Conservation (phyloP, 1,140 invertebrate species). For the Danaus plexippus region DNA sequence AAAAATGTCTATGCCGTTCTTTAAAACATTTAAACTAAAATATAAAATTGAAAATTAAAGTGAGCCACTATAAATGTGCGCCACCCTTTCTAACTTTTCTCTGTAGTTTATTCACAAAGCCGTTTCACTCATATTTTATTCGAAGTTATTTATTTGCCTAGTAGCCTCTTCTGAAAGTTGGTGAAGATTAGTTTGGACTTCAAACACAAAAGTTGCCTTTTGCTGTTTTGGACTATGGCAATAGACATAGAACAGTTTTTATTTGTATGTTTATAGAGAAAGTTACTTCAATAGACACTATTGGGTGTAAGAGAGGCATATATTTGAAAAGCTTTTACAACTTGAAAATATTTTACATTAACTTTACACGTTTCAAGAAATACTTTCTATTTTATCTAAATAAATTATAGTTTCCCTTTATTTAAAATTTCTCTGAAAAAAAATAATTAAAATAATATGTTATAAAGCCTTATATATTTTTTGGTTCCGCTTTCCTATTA, state of each 20-base stretch:
- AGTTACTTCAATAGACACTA: constrained; percentile 20
- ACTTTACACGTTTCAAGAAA: too few relatives aligned
- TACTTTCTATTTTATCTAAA: too few relatives aligned
- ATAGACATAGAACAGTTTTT: constrained; percentile 31
- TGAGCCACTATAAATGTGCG: too few relatives aligned
- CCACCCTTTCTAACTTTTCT: constrained; percentile 1
- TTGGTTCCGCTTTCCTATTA: too few relatives aligned
- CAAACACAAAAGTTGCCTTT: constrained; percentile 24
- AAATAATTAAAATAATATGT: too few relatives aligned
- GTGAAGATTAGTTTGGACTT: constrained; percentile 28
- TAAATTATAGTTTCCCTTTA: too few relatives aligned
- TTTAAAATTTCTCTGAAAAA: too few relatives aligned
- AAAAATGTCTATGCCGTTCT: too few relatives aligned
- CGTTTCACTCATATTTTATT: constrained; percentile 12
- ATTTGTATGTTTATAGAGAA: constrained; percentile 41
- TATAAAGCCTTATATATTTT: too few relatives aligned
- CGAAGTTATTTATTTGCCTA: constrained; percentile 20
- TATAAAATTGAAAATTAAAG: too few relatives aligned
- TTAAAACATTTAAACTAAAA: too few relatives aligned
- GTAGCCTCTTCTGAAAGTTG: constrained; percentile 19
- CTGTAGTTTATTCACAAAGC: constrained; percentile 5
- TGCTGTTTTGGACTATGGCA: constrained; percentile 21
- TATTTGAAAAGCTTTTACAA: constrained; percentile 2
- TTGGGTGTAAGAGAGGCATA: constrained; percentile 28
- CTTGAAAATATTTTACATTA: too few relatives aligned